These are phyloP conservation scores for Corydoras maculifer DNA, from an alignment of 2,113 vertebrate species.

Conservation along the genomic window DNA sequence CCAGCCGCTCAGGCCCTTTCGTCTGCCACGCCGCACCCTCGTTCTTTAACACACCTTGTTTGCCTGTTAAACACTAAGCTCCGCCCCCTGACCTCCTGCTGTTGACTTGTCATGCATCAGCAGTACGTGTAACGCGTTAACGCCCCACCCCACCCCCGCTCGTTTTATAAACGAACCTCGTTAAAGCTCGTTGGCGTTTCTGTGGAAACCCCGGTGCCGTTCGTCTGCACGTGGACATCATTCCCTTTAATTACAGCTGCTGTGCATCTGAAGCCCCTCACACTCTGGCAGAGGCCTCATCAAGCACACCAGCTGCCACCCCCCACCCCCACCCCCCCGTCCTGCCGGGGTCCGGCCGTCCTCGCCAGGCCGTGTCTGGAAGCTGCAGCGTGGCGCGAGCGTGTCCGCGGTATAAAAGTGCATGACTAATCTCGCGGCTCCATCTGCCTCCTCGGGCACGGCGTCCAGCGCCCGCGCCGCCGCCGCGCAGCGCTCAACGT, in stretches of 20 bases:
- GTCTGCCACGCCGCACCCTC: no score
- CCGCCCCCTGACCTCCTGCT: no score
- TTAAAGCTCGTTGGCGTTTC: no score
- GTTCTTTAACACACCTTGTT: no score
- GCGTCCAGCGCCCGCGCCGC: conserved; percentile 30
- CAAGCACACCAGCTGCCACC: conserved; percentile 37
- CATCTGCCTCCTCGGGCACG: conserved; percentile 41
- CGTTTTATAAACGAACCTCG: no score
- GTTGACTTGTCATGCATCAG: no score
- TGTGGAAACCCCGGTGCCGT: no score
- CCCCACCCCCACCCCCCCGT: conserved; percentile 17
- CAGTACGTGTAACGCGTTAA: no score
- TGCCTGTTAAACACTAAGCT: no score
- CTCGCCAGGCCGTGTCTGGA: conserved; percentile 39
- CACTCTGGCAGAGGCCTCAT: conserved; percentile 14
- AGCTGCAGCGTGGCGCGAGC: conserved; percentile 38
- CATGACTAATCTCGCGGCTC: conserved; percentile 48
- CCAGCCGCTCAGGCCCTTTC: no score
- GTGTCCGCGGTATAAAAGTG: conserved; percentile 41
- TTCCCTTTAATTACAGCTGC: conserved; percentile 47
- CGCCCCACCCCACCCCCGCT: no score
- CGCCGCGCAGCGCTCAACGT: conserved; percentile 34
- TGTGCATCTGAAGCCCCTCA: conserved; percentile 21
- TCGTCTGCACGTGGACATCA: not conserved
- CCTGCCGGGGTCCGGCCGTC: conserved; percentile 21